A percentile compares a stretch with the other conserved stretches of the same genome.
Conservation (phyloP, 2,113 vertebrate species). For the Pangasianodon hypophthalmus region DNA sequence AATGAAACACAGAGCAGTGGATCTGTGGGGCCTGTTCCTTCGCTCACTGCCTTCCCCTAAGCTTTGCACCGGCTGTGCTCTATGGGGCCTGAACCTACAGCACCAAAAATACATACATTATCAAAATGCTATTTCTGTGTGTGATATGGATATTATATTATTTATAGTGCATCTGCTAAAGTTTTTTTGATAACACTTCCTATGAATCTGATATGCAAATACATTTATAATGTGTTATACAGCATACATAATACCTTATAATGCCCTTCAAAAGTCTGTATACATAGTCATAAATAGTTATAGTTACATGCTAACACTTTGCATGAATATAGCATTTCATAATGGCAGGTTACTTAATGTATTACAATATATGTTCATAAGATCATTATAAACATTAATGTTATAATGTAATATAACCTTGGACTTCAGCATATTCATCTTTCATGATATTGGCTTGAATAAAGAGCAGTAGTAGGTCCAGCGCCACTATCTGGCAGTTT, state of each 20-base stretch:
- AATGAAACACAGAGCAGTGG: constrained; percentile 75
- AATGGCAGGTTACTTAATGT: background rate
- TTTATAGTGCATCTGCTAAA: background rate
- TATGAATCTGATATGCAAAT: background rate
- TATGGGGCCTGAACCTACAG: constrained; percentile 27
- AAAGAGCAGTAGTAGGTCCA: background rate
- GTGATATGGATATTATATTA: background rate
- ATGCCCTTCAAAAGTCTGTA: background rate
- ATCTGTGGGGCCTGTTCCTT: constrained; percentile 53
- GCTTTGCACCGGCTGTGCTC: constrained; percentile 24
- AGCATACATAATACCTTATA: background rate
- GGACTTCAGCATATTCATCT: background rate
- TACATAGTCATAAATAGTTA: background rate
- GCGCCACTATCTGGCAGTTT: background rate
- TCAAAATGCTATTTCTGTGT: constrained; percentile 1
- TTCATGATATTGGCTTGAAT: background rate
- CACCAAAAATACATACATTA: constrained; percentile 1
- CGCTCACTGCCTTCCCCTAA: constrained; percentile 48
- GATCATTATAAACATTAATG: background rate
- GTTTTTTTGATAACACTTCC: background rate
- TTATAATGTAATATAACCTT: background rate
- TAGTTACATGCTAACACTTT: background rate
- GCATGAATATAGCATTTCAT: background rate
- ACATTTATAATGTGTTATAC: background rate
- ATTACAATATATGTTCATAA: background rate